A percentile compares a stretch with the other conserved stretches of the same genome.
Evolutionary conservation across 2,888 invertebrate genomes (phyloP).

Genomic region (Acanthosepion esculentum): DNA sequence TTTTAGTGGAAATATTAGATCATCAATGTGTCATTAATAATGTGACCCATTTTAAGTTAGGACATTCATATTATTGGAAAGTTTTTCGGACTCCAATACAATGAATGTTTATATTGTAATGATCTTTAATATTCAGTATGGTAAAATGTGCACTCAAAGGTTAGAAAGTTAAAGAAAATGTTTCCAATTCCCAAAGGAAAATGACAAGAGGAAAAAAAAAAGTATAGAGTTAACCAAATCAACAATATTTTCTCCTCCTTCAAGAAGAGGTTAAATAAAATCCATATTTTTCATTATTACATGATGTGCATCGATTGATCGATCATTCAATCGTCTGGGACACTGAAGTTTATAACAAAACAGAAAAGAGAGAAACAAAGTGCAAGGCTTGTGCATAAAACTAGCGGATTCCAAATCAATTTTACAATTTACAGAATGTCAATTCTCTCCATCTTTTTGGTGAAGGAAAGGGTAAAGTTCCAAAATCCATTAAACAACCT

Average conservation of each 20-base stretch:
- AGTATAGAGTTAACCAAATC: neutral
- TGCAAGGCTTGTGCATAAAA: neutral
- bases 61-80: neutral
- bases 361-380: neutral
- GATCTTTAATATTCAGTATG: neutral
- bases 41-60: neutral
- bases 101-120: neutral
- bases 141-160: neutral
- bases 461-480: neutral
- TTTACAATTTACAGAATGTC: neutral
- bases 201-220: neutral
- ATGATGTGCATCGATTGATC: neutral
- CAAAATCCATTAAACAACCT: slow-evolving; percentile 11
- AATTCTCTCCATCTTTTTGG: neutral
- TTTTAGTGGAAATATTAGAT: too few species aligned
- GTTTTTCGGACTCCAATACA: neutral
- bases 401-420: neutral
- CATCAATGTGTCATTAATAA: too few species aligned
- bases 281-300: slow-evolving; percentile 15
- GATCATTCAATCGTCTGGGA: neutral
- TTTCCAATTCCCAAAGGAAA: neutral
- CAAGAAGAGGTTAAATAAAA: neutral
- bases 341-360: neutral
- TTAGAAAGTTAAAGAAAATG: neutral
- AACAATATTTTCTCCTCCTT: neutral